Evolutionary conservation across 2,888 invertebrate species (phyloP).

Genomic region (Drosophila putrida): DNA sequence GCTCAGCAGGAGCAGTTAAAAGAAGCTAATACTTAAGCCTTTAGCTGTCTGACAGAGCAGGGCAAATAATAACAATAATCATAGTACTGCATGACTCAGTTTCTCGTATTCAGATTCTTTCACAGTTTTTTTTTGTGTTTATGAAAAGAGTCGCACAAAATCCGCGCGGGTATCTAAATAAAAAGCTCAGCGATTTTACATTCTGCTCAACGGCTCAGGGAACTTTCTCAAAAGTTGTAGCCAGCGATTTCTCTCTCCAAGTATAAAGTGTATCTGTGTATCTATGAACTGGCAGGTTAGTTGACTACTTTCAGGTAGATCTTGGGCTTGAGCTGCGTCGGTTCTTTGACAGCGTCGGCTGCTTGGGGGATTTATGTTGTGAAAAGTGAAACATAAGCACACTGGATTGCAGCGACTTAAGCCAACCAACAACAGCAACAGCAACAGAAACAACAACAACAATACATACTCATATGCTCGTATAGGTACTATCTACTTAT

Average conservation of each 20-base stretch:
- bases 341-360: conserved; percentile 49
- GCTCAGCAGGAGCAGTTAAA: conserved; percentile 43
- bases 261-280: conserved; percentile 37
- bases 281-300: conserved; percentile 30
- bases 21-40: conserved; percentile 49
- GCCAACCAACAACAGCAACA: conserved; percentile 45
- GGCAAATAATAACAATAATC: conserved; percentile 62
- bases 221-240: conserved; percentile 67
- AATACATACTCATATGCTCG: conserved; percentile 1
- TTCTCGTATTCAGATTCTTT: conserved; percentile 55
- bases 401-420: conserved; percentile 74
- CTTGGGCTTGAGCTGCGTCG: conserved; percentile 50
- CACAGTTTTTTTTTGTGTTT: conserved; percentile 40
- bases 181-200: conserved; percentile 73
- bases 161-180: conserved; percentile 67
- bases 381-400: conserved; percentile 81
- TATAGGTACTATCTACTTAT: conserved; percentile 31
- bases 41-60: conserved; percentile 45
- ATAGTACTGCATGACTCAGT: conserved; percentile 62
- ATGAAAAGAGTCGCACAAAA: conserved; percentile 32
- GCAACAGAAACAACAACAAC: conserved; percentile 7
- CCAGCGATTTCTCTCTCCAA: conserved; percentile 22
- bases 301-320: conserved; percentile 30
- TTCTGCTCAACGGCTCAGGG: conserved; percentile 42
- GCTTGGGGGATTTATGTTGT: conserved; percentile 76